phyloP scores from a whole-genome alignment of 2,113 vertebrate genomes.

The Sturnus vulgaris region DNA sequence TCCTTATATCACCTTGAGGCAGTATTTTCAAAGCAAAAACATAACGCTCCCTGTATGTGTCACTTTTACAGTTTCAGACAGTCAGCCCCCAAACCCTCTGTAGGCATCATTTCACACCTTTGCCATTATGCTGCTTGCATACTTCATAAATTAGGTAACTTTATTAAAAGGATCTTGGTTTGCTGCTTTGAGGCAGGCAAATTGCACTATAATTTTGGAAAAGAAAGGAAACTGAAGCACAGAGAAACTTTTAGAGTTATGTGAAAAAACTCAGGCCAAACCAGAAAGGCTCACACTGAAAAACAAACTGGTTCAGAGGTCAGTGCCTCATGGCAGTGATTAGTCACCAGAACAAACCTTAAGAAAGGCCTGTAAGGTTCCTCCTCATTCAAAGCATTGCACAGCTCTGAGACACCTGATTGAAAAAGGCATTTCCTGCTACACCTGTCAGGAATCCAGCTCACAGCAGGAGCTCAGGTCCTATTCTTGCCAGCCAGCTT shows the following conservation, averaged over 20 bases:
- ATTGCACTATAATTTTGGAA: background rate
- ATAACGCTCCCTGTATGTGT: background rate
- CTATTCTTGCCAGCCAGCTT: background rate
- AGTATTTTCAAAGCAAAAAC: background rate
- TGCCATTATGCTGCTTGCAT: background rate
- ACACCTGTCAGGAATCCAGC: background rate
- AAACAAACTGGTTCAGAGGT: background rate
- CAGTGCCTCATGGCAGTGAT: rapidly evolving
- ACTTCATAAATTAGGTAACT: background rate
- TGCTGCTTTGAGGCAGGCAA: background rate
- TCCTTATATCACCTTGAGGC: background rate
- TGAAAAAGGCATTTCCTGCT: background rate
- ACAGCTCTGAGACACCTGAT: background rate
- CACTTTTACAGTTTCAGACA: background rate
- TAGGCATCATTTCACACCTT: conserved; percentile 16
- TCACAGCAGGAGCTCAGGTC: background rate
- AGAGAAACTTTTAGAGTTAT: background rate
- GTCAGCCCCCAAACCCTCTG: conserved; percentile 15
- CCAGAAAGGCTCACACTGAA: background rate
- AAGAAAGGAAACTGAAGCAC: background rate
- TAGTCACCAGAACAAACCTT: background rate
- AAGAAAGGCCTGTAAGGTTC: background rate
- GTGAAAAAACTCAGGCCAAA: background rate
- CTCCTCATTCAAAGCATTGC: background rate
- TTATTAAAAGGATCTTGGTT: background rate